phyloP scores from a whole-genome alignment of 2,888 invertebrate genomes.

The Andrena fulva region DNA sequence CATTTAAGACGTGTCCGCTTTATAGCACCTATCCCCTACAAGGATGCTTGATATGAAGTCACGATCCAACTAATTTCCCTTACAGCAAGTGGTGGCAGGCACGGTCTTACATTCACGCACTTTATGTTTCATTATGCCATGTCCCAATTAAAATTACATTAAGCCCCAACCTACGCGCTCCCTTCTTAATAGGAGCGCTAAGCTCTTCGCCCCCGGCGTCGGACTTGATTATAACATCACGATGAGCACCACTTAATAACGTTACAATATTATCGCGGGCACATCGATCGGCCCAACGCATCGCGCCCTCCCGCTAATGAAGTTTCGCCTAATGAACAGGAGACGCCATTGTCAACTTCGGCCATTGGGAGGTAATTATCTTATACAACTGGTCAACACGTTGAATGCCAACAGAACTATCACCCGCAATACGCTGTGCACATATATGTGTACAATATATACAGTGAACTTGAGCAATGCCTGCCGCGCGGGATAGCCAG shows the following conservation, averaged over 20 bases:
- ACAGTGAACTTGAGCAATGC: slow-evolving; percentile 6
- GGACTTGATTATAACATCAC: slow-evolving; percentile 2
- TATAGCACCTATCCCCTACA: neutral
- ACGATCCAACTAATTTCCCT: too few relatives aligned
- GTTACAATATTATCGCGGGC: slow-evolving; percentile 21
- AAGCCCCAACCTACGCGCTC: neutral
- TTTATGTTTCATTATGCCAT: neutral
- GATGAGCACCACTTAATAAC: neutral
- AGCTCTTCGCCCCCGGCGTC: neutral
- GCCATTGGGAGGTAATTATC: slow-evolving; percentile 54
- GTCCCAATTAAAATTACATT: neutral
- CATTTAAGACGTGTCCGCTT: too few relatives aligned
- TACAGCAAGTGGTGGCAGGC: too few relatives aligned
- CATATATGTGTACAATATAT: too few relatives aligned
- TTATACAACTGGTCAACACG: slow-evolving; percentile 43
- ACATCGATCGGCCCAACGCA: slow-evolving; percentile 12
- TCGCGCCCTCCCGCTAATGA: slow-evolving; percentile 29
- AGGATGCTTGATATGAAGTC: neutral
- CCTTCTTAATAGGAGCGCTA: neutral
- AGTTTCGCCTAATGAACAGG: slow-evolving; percentile 40
- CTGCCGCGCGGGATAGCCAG: neutral
- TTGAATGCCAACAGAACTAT: slow-evolving; percentile 32
- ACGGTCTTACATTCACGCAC: neutral
- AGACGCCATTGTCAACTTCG: slow-evolving; percentile 43
- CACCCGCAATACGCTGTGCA: slow-evolving; percentile 4